Evolutionary conservation across 2,888 invertebrate genomes (phyloP).

Genomic region (Beris morrisii): DNA sequence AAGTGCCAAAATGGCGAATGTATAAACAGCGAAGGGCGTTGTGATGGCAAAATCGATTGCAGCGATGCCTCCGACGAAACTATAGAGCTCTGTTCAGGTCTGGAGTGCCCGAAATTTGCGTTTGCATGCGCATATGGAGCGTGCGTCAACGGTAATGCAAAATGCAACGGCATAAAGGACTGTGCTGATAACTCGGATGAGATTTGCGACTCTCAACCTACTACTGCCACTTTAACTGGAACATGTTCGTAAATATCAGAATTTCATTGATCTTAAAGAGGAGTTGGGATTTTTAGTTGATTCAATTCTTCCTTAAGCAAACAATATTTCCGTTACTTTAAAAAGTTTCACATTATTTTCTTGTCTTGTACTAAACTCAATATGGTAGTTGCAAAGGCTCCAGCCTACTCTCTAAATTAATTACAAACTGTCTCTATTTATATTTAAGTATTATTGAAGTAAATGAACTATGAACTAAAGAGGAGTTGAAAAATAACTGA

Average conservation of each 20-base stretch:
- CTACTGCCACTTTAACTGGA: conserved; percentile 21
- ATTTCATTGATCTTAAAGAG: background rate
- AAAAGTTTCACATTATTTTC: too few species aligned
- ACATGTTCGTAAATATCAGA: conserved; percentile 39
- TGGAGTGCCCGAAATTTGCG: conserved; percentile 55
- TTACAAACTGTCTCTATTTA: too few species aligned
- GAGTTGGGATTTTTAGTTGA: too few species aligned
- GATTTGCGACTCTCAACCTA: background rate
- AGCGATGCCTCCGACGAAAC: conserved; percentile 39
- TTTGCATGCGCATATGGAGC: conserved; percentile 41
- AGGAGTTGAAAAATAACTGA: background rate
- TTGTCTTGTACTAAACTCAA: too few species aligned
- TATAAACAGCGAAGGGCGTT: too few species aligned
- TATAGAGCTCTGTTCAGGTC: conserved; percentile 45
- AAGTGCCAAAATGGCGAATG: too few species aligned
- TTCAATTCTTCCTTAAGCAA: too few species aligned
- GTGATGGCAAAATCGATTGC: background rate
- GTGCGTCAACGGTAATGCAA: conserved; percentile 60
- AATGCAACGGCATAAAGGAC: conserved; percentile 52
- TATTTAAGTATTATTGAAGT: too few species aligned
- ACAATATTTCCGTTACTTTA: too few species aligned
- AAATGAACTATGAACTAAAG: too few species aligned
- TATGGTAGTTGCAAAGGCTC: too few species aligned
- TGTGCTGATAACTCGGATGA: conserved; percentile 37
- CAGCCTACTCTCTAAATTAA: too few species aligned